Evolutionary conservation across 2,888 invertebrate species (phyloP), one percentile per base, ranked within the genome.

Genomic region (Parapristionchus giblindavisi): DNA sequence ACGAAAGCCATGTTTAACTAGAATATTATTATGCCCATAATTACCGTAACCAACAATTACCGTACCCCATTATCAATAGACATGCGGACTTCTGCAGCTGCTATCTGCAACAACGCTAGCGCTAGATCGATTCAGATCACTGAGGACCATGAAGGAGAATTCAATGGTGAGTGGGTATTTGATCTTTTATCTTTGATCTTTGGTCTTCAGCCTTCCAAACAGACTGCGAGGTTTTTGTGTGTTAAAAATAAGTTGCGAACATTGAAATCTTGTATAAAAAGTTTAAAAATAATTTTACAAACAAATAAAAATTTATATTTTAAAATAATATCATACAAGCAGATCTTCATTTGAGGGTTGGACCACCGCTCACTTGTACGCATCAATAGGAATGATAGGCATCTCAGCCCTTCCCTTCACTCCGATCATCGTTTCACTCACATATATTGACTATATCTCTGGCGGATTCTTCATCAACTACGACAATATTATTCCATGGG

Each of bases 401-500:
- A 17, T 40, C 1, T 65, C 63, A 14, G n/a, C 36, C 43, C 5
- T 65, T 14, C 63, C 63, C 43, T 65, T 65, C 43, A 1, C 48
- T 3, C 63, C 63, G 4, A 65, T 65, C 24, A 32, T 43, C 0
- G 21, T 40, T 3, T 43, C 43, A 0, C 63, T 43, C 43, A 65
- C 43, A 29, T n/a, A 32, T 8, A 43, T 32, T 8, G 4, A 4
- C 8, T 24, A 40, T 24, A n/a, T 65, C 1, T 40, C 63, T 3
- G 43, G 63, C 63, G 43, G 29, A 21, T 65, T 65, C 63, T 65
- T 65, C 43, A 40, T 65, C 43, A 65, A 65, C 63, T 43, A 65
- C 63, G 17, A 29, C 4, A 40, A 65, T 43, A 65, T 65, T n/a
- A 43, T 65, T 43, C 43, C 40, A 8, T 65, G 40, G 63, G 63